Base-by-base conservation (phyloP, 2,888 invertebrate genomes). In the Agrotis clavis region DNA sequence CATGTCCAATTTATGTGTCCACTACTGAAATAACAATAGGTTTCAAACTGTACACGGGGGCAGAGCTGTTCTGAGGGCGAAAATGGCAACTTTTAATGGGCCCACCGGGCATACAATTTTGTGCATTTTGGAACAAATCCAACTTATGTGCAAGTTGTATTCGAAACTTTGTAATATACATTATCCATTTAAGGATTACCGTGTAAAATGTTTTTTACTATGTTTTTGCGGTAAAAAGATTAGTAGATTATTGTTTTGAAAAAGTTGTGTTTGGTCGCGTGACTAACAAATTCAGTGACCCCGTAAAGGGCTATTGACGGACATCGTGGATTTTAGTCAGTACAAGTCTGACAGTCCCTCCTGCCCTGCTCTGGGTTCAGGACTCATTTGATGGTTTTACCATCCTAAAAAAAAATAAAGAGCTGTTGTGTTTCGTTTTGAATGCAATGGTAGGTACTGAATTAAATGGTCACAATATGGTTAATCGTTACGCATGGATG, bases 71-170 rank as follows among this genome's bases (percentile, higher is more conserved):
- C 86, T 86, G 89, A 86, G 90, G 87, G 85, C 78, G 88, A 83
- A 88, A 89, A 86, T 85, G 83, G 79, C 77, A 93, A 94, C 90
- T 94, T 94, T 94, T 94, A 94, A 94, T 94, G 92, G 93, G 90
- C 91, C 92, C 90, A 88, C 89, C 77, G 92, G 91, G 90, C 86
- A 87, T 81, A 81, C 85, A 88, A 79, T 87, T 88, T 85, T 82
- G 79, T 85, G 85, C 87, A 86, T 88, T 87, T 89, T 92, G 92
- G 90, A 91, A 82, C 81, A 85, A 83, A 84, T 91, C 91, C 92
- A 92, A 89, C 87, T 81, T 82, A 84, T 82, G 76, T 72, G 74
- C 73, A 78, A 82, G 78, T 84, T 78, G 68, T 63, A 48, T 84
- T 73, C 64, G 77, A 25, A 73, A 80, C 77, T 81, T 72, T 57